Evolutionary conservation across 2,797 vertebrate genomes (phyloP), one percentile per base, ranked within the genome.

Genomic region (Micrastur ruficollis): DNA sequence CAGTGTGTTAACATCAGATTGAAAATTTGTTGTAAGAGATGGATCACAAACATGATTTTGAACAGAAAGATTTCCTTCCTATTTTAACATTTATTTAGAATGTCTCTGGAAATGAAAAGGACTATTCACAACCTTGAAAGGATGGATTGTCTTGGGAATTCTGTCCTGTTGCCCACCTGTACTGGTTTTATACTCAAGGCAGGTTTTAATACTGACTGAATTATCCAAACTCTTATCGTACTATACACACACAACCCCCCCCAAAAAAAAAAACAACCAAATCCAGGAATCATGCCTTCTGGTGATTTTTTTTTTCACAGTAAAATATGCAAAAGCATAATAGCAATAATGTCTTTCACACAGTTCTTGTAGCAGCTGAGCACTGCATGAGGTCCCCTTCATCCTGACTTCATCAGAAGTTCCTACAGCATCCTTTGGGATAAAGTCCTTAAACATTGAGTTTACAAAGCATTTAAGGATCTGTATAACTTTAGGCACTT

Each of bases 401-500:
- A 55, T 14, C 26, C 34, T 44, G 53, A 36, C 14, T 86, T 93
- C 46, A 78, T 47, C 29, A 18, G 22, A 75, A 93, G 75, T 65
- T 96, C 18, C 79, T 50, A 38, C 42, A 79, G 68, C 74, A 83
- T 87, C 95, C 92, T 89, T 70, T 66, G 91, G 92, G 95, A 97
- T 31, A 18, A 55, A 66, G 46, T 55, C 78, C 73, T 94, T 92
- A 88, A 93, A 73, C 38, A 79, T 15, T 0, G 65, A 68, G 46
- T 90, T 95, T 93, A 95, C 81, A 84, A 88, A 93, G 42, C 86
- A 85, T 92, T 97, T 97, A 93, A 91, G 86, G 65, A 88, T 74
- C 34, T 81, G 34, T 91, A 12, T 81, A 85, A 94, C 86, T 95
- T 78, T 25, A 81, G 63, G 81, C 71, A 85, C 65, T 94, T n/a